These are phyloP conservation scores for Crypturellus undulatus DNA, from an alignment of 2,113 vertebrate genomes.

Conservation along the genomic window DNA sequence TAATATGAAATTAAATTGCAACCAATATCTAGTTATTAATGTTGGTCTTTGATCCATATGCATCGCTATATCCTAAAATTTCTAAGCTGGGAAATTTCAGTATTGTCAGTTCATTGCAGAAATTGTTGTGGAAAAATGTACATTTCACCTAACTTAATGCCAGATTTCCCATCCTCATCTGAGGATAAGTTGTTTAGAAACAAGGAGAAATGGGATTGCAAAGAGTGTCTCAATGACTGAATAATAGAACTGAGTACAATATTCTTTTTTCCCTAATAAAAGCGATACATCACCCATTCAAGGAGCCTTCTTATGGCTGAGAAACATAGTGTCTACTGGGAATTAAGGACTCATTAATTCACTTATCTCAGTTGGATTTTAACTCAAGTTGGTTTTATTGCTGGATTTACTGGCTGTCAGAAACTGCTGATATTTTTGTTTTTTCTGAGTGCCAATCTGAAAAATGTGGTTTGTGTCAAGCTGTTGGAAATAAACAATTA, in stretches of 20 bases:
- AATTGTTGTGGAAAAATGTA: neutral
- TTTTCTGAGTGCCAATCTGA: neutral
- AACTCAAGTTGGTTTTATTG: neutral
- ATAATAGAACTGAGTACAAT: neutral
- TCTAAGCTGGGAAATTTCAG: neutral
- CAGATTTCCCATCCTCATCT: neutral
- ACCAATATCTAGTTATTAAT: neutral
- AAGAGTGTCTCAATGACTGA: neutral
- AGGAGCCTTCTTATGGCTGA: neutral
- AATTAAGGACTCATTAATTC: neutral
- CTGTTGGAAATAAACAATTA: neutral
- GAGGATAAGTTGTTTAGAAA: neutral
- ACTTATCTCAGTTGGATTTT: neutral
- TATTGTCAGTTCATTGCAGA: neutral
- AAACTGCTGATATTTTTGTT: neutral
- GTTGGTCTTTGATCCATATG: neutral
- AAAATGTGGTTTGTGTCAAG: neutral
- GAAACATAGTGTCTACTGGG: neutral
- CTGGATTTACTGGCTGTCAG: neutral
- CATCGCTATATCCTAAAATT: neutral
- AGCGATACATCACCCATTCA: neutral
- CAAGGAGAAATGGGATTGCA: neutral
- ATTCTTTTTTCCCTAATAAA: neutral
- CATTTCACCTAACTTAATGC: neutral
- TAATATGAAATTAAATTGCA: neutral